Conservation (phyloP, 2,888 invertebrate species). For the Gordius sp. region DNA sequence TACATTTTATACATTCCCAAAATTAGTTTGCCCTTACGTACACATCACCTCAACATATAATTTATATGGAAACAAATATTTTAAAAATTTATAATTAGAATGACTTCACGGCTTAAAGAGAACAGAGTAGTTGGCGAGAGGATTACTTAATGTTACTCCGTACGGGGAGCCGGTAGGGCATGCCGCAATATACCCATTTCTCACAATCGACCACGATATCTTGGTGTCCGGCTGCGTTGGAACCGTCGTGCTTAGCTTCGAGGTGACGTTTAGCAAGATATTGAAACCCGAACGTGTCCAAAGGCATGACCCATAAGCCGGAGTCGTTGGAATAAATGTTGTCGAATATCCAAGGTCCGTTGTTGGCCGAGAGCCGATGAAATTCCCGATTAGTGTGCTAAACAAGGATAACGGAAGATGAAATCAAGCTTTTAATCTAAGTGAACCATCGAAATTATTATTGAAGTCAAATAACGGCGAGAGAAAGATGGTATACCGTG, state of each 20-base stretch:
- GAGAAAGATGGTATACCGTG: too few relatives aligned
- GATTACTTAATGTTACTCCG: not conserved
- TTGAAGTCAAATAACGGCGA: too few relatives aligned
- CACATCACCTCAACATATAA: too few relatives aligned
- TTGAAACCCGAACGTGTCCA: not conserved
- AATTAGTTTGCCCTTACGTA: too few relatives aligned
- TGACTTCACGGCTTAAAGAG: too few relatives aligned
- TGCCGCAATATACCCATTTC: not conserved
- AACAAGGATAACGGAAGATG: too few relatives aligned
- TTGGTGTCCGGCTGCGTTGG: not conserved
- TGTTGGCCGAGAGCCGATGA: not conserved
- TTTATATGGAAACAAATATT: too few relatives aligned
- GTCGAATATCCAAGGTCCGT: not conserved
- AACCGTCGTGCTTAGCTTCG: not conserved
- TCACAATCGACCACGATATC: not conserved
- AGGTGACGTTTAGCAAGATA: not conserved
- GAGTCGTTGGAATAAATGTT: not conserved
- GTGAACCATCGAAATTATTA: too few relatives aligned
- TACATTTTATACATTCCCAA: too few relatives aligned
- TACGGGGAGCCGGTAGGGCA: conserved; percentile 1
- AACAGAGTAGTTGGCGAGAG: too few relatives aligned
- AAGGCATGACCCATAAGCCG: not conserved
- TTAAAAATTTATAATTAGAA: too few relatives aligned
- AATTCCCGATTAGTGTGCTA: not conserved
- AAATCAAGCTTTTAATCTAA: too few relatives aligned